phyloP scores from a whole-genome alignment of 2,888 invertebrate species.

The Eupeodes luniger region DNA sequence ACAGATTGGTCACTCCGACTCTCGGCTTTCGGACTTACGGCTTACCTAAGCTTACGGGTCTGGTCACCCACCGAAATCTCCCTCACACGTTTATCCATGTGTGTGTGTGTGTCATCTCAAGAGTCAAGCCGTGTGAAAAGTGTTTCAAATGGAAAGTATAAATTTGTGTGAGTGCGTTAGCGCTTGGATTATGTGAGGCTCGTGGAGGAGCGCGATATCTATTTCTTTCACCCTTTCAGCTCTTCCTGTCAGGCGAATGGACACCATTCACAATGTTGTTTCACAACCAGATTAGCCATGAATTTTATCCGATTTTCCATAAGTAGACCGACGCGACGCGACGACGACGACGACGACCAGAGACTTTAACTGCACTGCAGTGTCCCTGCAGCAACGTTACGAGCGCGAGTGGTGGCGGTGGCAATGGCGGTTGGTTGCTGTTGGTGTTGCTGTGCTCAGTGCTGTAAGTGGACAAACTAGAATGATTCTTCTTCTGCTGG shows the following conservation, averaged over 20 bases:
- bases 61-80: slow-evolving; percentile 33
- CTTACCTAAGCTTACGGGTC: neutral
- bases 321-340: slow-evolving; percentile 51
- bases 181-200: neutral
- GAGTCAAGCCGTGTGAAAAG: slow-evolving; percentile 37
- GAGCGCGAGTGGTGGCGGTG: neutral
- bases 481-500: slow-evolving; percentile 59
- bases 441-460: neutral
- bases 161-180: neutral
- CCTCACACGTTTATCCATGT: neutral
- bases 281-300: slow-evolving; percentile 71
- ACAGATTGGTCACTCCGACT: slow-evolving; percentile 37
- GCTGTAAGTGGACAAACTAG: slow-evolving; percentile 65
- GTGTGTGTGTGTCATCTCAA: slow-evolving; percentile 45
- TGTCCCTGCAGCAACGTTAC: no score
- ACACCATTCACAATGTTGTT: slow-evolving; percentile 64
- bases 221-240: slow-evolving; percentile 43
- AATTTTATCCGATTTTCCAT: slow-evolving; percentile 67
- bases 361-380: no score
- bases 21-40: neutral
- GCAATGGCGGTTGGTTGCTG: neutral
- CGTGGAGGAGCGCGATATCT: slow-evolving; percentile 23
- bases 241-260: slow-evolving; percentile 30
- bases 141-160: slow-evolving; percentile 58
- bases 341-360: neutral